Base-by-base conservation (phyloP, 1,140 invertebrate species). In the Eulimnadia texana region DNA sequence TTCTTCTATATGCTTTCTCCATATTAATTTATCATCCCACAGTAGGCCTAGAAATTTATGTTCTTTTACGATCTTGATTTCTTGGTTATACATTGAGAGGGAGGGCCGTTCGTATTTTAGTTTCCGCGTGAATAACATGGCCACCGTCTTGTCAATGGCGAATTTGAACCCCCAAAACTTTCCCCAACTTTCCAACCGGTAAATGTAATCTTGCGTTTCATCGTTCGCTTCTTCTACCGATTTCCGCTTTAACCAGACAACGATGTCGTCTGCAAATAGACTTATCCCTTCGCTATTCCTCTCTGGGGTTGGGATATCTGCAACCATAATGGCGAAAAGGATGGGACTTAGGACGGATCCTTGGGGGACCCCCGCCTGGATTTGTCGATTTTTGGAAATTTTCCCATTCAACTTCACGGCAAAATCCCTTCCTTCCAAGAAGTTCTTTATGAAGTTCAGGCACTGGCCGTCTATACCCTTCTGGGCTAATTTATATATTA, bases 401-500 rank as follows among this genome's bases (percentile, higher is more conserved):
- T 9, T 16, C 33, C 33, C 33, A 42, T 42, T 42, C 16, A 16
- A 9, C 16, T 16, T 6, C 16, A 42, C 33, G 16, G 6, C 6
- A 42, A 42, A 42, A 9, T 6, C 16, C 16, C 33, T 42, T 16
- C 33, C 33, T 42, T 3, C 11, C 13, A 62, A 33, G 51, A 67
- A 47, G 22, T 58, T 23, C 53, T 63, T 19, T 19, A 42, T 58
- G 57, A 49, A 62, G n/a, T 50, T 42, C 19, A 19, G 25, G 1
- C 13, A 27, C 24, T 60, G 6, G 1, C 62, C 25, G 42, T 25
- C 33, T 20, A 64, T 42, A 3, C 50, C 53, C 10, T 63, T 13
- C 11, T 24, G 13, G 49, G 57, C 58, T 3, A 70, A 33, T 67
- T 71, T 72, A 28, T 64, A 64, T 16, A 71, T 61, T 9, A 72